Percentiles rank a stretch among this genome's conserved stretches.
These are phyloP conservation scores for Paedocypris sp. DNA, from an alignment of 2,113 vertebrate species.

Conservation along the genomic window DNA sequence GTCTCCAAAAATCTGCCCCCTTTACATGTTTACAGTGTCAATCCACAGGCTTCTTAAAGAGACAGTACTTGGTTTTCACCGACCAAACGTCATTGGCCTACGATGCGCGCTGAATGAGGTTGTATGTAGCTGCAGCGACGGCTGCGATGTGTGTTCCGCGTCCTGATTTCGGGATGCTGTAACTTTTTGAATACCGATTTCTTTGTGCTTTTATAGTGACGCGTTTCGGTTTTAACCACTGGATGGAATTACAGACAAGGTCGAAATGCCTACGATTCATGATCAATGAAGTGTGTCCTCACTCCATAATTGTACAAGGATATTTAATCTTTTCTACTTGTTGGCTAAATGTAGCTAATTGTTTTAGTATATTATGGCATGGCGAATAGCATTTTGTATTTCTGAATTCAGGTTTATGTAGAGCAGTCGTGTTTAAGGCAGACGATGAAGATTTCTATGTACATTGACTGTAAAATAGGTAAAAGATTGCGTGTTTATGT, in stretches of 20 bases:
- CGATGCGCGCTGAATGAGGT: conserved; percentile 33
- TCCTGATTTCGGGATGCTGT: conserved; percentile 75
- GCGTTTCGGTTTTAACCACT: conserved; percentile 97
- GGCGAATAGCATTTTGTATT: conserved; percentile 99
- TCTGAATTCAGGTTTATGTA: conserved; percentile 90
- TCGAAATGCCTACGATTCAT: conserved; percentile 95
- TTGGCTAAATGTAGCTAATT: conserved; percentile 97
- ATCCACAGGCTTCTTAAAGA: conserved; percentile 99
- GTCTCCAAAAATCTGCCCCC: conserved; percentile 80
- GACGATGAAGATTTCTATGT: conserved; percentile 96
- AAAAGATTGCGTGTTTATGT: conserved; percentile 99
- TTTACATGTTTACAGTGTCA: conserved; percentile 96
- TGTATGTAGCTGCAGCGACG: conserved; percentile 34
- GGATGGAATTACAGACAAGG: conserved; percentile 78
- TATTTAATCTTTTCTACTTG: conserved; percentile 99
- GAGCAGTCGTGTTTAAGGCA: conserved; percentile 99
- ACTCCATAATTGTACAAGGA: conserved; percentile 94
- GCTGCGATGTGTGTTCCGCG: conserved; percentile 23
- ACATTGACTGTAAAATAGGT: conserved; percentile 99
- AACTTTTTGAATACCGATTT: conserved; percentile 82
- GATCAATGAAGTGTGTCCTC: conserved; percentile 92
- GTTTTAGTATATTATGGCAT: conserved; percentile 99
- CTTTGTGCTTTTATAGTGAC: conserved; percentile 82
- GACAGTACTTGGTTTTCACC: conserved; percentile 81
- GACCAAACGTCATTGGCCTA: conserved; percentile 56